phyloP scores from a whole-genome alignment of 2,113 vertebrate species.

The Chlamydotis undulata region DNA sequence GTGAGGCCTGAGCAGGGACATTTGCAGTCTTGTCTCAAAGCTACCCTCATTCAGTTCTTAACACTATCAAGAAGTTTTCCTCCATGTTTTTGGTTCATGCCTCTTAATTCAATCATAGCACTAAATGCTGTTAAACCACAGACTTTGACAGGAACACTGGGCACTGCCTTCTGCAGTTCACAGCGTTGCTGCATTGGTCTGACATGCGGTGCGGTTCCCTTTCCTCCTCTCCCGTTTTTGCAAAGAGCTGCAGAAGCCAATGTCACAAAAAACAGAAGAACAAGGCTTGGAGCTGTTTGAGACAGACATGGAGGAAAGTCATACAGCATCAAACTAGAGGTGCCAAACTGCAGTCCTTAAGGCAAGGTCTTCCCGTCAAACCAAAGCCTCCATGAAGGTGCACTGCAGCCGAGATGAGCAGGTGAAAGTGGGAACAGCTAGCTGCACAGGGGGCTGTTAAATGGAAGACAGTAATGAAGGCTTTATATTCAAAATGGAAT shows the following conservation, averaged over 20 bases:
- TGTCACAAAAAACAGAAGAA: not conserved
- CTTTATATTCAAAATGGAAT: not conserved
- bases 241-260: not conserved
- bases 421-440: not conserved
- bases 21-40: not conserved
- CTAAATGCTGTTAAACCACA: not conserved
- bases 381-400: not conserved
- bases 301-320: not conserved
- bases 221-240: not conserved
- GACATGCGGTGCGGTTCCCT: fast-evolving
- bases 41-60: not conserved
- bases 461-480: not conserved
- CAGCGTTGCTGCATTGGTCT: not conserved
- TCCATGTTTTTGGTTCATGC: not conserved
- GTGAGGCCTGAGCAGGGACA: not conserved
- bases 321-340: not conserved
- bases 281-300: not conserved
- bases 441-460: not conserved
- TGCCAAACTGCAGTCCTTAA: not conserved
- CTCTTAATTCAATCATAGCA: not conserved
- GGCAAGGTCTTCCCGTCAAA: not conserved
- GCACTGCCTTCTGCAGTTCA: not conserved
- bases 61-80: not conserved
- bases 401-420: fast-evolving
- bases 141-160: not conserved